Base-by-base conservation (phyloP, 2,888 invertebrate genomes). In the Euplexia lucipara region DNA sequence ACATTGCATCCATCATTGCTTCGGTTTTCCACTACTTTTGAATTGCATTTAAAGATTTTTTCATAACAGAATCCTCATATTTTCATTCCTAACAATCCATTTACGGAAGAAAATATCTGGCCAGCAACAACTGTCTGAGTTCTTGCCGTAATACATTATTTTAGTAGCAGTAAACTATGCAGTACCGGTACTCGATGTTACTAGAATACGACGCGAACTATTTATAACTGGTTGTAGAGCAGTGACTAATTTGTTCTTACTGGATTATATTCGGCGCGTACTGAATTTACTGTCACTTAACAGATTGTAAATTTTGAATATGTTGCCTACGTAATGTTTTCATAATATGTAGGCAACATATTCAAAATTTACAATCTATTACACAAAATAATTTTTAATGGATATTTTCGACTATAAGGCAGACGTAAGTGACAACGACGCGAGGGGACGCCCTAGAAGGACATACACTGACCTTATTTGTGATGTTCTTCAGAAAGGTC, bases 221-320 rank as follows among this genome's bases (percentile, higher is more conserved):
- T 88, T 87, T 83, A 89, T 88, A 87, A 64, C 32, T 64, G 52
- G 60, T 66, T 70, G 78, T 83, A 81, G 78, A 81, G 78, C 85
- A 77, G 80, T 86, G 89, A 89, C 86, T 85, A 86, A 88, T 87
- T 86, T 81, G 79, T 82, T 79, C 79, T 71, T 69, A 78, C 83
- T 80, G 84, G 76, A 84, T n/a, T 84, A 82, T 85, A 73, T 71
- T 74, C 58, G 79, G 82, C 72, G 75, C 74, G 82, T 70, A 82
- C 85, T 81, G 75, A 78, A 83, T 84, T 79, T 82, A 77, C 65
- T 72, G 74, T 74, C 75, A 72, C 73, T 65, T 74, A 72, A 80
- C 78, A 77, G 75, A 68, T 83, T 57, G 54, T 64, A 59, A 62
- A 81, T 62, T 61, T 44, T 58, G 16, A 56, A 60, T 56, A 16